These are phyloP conservation scores for Chymomyza costata DNA, from an alignment of 1,140 invertebrate species.

Conservation along the genomic window DNA sequence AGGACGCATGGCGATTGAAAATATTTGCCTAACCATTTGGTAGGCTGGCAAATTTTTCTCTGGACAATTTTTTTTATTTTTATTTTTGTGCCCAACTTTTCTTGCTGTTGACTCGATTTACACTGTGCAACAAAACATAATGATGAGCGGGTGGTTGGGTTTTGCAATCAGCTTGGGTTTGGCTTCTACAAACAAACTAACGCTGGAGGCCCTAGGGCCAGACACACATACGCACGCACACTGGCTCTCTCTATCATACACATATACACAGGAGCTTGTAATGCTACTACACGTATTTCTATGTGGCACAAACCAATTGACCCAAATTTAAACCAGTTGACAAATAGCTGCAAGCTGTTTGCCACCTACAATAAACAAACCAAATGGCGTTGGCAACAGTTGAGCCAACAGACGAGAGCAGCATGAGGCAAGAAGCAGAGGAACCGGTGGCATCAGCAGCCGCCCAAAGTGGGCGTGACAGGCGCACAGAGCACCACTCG, in stretches of 20 bases:
- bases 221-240: too few relatives aligned
- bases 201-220: too few relatives aligned
- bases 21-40: conserved; percentile 44
- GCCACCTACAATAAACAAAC: conserved; percentile 14
- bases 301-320: conserved; percentile 65
- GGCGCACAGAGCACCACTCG: too few relatives aligned
- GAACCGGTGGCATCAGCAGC: too few relatives aligned
- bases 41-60: conserved; percentile 31
- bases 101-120: not conserved
- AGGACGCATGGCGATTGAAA: conserved; percentile 49
- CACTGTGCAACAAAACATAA: not conserved
- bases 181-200: too few relatives aligned
- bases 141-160: not conserved
- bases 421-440: not conserved
- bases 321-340: conserved; percentile 64
- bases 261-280: too few relatives aligned
- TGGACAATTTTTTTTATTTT: conserved; percentile 16
- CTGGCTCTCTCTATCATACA: too few relatives aligned
- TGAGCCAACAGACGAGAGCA: too few relatives aligned
- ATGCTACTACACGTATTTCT: conserved; percentile 14
- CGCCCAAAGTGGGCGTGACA: not conserved
- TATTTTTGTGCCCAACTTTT: conserved; percentile 6
- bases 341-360: conserved; percentile 59
- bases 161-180: not conserved
- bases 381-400: conserved; percentile 8